Evolutionary conservation across 2,888 invertebrate genomes (phyloP).

Genomic region (Lagria hirta): DNA sequence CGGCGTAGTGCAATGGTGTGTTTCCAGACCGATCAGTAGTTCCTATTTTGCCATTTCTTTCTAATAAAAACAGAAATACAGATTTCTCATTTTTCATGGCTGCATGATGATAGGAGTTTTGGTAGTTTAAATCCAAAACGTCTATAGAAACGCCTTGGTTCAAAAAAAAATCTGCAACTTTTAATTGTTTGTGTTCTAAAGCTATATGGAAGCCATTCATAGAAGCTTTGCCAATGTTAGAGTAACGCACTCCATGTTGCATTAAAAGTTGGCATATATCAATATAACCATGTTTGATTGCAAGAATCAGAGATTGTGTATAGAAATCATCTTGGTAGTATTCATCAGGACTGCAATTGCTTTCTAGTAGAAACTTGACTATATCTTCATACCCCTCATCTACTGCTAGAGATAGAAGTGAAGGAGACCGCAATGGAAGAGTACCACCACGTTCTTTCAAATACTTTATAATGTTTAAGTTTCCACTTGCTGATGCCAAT

Average conservation of each 20-base stretch:
- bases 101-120: constrained; percentile 2
- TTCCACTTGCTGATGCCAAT: constrained; percentile 4
- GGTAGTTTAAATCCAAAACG: background rate
- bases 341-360: constrained; percentile 4
- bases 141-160: constrained; percentile 1
- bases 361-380: constrained; percentile 6
- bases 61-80: background rate
- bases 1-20: constrained; percentile 3
- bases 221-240: constrained; percentile 1
- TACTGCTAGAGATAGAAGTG: constrained; percentile 2
- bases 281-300: background rate
- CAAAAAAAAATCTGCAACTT: background rate
- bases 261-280: constrained; percentile 5
- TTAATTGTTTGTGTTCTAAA: constrained; percentile 6
- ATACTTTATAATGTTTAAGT: constrained; percentile 4
- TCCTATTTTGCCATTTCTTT: background rate
- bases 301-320: background rate
- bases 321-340: constrained; percentile 6
- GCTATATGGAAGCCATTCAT: constrained; percentile 5
- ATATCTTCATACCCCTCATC: background rate
- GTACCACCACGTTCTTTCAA: background rate
- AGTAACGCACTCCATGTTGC: constrained; percentile 1
- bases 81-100: constrained; percentile 1
- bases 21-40: background rate
- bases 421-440: constrained; percentile 4